These are phyloP conservation scores for Ditula angustiorana DNA, from an alignment of 2,888 invertebrate genomes.

Conservation along the genomic window DNA sequence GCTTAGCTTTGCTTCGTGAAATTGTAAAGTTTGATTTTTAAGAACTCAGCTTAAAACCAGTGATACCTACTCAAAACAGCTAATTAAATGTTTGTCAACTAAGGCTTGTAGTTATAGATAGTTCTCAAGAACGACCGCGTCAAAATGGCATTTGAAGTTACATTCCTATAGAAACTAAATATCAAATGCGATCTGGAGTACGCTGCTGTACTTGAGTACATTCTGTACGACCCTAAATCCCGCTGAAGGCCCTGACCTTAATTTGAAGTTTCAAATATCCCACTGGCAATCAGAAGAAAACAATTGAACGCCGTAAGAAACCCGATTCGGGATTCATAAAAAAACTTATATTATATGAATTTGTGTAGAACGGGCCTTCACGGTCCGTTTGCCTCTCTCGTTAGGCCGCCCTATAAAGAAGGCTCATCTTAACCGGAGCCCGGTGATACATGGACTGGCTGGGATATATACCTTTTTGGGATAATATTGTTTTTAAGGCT, in stretches of 20 bases:
- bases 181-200: no score
- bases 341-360: conserved; percentile 60
- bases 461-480: conserved; percentile 41
- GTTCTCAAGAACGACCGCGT: no score
- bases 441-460: conserved; percentile 47
- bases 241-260: not conserved
- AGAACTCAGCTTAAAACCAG: no score
- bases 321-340: conserved; percentile 43
- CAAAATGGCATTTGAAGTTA: no score
- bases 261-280: not conserved
- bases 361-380: conserved; percentile 56
- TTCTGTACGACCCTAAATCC: no score
- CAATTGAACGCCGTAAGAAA: conserved; percentile 10
- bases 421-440: conserved; percentile 47
- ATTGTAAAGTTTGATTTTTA: no score
- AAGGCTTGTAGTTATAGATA: no score
- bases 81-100: no score
- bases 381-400: conserved; percentile 62
- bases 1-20: no score
- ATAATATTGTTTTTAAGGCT: conserved; percentile 9
- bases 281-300: conserved; percentile 13
- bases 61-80: no score
- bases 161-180: no score
- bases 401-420: conserved; percentile 63
- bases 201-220: no score